Base-by-base conservation (phyloP, 2,888 invertebrate genomes). In the Conops quadrifasciatus region DNA sequence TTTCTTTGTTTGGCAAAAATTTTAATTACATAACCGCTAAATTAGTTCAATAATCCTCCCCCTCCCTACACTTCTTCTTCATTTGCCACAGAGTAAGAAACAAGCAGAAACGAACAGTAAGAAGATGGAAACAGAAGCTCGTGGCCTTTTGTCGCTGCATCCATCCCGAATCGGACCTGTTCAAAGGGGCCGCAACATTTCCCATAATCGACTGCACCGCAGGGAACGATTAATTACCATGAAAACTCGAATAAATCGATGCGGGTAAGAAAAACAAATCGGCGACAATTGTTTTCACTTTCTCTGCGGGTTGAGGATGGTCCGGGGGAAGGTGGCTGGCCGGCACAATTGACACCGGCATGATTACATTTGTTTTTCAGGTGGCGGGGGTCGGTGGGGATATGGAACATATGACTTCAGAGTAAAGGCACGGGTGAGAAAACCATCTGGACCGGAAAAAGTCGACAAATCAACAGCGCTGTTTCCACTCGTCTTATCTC, bases 191-290 rank as follows among this genome's bases (percentile, higher is more conserved):
- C 24, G 30, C 47, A 60, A 21, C 26, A 28, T 30, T 62, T 43
- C 26, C 62, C 53, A 62, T 53, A 69, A 69, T 43, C 63, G 69
- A 36, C 51, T 28, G 19, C 76, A 73, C 81, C 81, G 76, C 78
- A 82, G 82, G 81, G 81, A 75, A 76, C 80, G 72, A 82, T 81
- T 81, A 82, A 82, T 81, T 81, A 80, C 79, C 77, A 76, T 66
- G 67, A 77, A 79, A 78, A 78, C 70, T 73, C 75, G n/a, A 77
- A 77, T 73, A 76, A 74, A 74, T 74, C 73, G 63, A 64, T 51
- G 53, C 58, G 58, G 60, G 58, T 70, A 73, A 74, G 65, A 71
- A 66, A 65, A 73, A 73, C 73, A 74, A 74, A 74, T 74, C 71
- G 70, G 26, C 51, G 5, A 62, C 72, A 72, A 74, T 74, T 72